These are phyloP conservation scores for Eptesicus fuscus DNA, from an alignment of 2,113 vertebrate species.

Conservation along the genomic window DNA sequence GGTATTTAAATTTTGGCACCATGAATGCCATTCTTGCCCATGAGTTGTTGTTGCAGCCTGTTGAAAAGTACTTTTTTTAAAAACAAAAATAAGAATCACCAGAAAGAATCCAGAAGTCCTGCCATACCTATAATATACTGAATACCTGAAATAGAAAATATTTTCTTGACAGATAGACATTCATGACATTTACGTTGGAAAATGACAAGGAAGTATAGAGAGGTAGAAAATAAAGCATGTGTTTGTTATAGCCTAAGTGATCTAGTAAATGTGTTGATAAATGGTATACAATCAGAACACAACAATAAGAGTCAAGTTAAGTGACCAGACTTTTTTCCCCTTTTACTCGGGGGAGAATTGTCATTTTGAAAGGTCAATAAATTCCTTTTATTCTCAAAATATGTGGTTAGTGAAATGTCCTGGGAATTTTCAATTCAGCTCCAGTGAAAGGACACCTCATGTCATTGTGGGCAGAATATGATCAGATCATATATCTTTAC, in stretches of 20 bases:
- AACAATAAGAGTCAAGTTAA: neutral
- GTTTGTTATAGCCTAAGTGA: neutral
- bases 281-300: neutral
- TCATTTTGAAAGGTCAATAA: conserved; percentile 48
- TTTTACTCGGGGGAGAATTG: neutral
- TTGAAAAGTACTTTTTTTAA: neutral
- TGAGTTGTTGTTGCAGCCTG: neutral
- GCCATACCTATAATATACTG: neutral
- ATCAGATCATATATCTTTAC: conserved; percentile 73
- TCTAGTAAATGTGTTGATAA: neutral
- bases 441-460: conserved; percentile 63
- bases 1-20: neutral
- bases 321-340: neutral
- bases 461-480: conserved; percentile 59
- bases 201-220: neutral
- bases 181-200: conserved; percentile 24
- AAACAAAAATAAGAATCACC: neutral
- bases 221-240: neutral
- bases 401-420: conserved; percentile 24
- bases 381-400: conserved; percentile 19
- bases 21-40: neutral
- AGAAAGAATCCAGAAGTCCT: neutral
- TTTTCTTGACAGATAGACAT: neutral
- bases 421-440: conserved; percentile 49
- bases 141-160: conserved; percentile 6